Evolutionary conservation across 2,113 vertebrate species (phyloP).

Genomic region (Calypte anna): DNA sequence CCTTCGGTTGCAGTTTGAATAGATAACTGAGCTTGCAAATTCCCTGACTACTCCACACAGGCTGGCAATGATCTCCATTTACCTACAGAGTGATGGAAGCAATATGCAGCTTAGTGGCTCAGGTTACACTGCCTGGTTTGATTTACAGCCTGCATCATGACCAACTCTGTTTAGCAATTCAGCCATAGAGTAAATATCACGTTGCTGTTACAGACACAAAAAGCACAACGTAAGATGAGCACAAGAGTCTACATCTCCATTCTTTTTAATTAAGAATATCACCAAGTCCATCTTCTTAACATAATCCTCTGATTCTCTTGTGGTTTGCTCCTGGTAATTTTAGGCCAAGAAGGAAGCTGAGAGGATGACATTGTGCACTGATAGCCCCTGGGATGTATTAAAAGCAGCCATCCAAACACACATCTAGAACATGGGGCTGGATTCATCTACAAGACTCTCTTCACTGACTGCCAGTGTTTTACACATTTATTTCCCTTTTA

Average conservation of each 20-base stretch:
- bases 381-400: not conserved
- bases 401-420: not conserved
- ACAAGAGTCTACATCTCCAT: not conserved
- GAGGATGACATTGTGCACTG: not conserved
- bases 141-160: not conserved
- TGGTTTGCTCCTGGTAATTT: not conserved
- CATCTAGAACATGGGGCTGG: not conserved
- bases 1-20: not conserved
- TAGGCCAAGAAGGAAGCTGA: not conserved
- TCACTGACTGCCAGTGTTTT: not conserved
- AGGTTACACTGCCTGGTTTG: not conserved
- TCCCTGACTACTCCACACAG: not conserved
- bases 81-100: not conserved
- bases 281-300: not conserved
- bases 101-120: not conserved
- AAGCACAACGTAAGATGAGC: not conserved
- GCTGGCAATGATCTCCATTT: not conserved
- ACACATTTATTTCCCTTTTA: not conserved
- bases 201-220: not conserved
- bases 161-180: not conserved
- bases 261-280: not conserved
- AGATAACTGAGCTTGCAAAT: slow-evolving; percentile 1
- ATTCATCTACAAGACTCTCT: not conserved
- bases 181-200: not conserved
- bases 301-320: not conserved